Evolutionary conservation across 2,113 vertebrate species (phyloP).

Genomic region (Panthera uncia): DNA sequence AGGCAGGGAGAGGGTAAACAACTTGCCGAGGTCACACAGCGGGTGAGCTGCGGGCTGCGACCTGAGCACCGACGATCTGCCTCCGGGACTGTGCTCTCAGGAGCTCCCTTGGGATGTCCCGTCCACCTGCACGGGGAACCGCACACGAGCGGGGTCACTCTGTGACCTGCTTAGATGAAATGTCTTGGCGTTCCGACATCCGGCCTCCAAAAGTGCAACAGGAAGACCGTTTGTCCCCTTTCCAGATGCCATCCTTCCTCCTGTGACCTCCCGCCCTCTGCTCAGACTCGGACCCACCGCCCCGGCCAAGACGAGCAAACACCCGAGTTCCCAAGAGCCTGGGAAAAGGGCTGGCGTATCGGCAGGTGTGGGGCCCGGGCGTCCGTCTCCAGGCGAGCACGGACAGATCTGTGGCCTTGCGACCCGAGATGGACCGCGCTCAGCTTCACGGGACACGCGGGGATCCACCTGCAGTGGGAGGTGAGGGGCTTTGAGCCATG

Average conservation of each 20-base stretch:
- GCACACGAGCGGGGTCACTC: background rate
- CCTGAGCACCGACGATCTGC: background rate
- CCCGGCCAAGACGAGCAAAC: background rate
- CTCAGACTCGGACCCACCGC: rapidly evolving
- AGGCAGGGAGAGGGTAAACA: background rate
- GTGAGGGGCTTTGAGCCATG: background rate
- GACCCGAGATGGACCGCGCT: background rate
- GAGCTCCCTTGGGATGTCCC: background rate
- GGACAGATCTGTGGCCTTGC: background rate
- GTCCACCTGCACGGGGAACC: background rate
- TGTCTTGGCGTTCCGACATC: background rate
- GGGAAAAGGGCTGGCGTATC: rapidly evolving
- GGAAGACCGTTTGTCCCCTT: background rate
- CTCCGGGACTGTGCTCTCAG: background rate
- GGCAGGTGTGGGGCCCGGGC: background rate
- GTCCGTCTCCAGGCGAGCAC: background rate
- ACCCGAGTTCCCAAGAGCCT: background rate
- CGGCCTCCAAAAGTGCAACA: background rate
- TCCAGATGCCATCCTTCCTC: background rate
- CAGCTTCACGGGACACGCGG: rapidly evolving
- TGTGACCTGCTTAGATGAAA: background rate
- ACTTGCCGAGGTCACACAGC: background rate
- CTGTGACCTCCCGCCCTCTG: background rate
- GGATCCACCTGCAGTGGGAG: background rate
- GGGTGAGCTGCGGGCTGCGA: background rate